Evolutionary conservation across 2,113 vertebrate genomes (phyloP).

Genomic region (Silurus glanis): DNA sequence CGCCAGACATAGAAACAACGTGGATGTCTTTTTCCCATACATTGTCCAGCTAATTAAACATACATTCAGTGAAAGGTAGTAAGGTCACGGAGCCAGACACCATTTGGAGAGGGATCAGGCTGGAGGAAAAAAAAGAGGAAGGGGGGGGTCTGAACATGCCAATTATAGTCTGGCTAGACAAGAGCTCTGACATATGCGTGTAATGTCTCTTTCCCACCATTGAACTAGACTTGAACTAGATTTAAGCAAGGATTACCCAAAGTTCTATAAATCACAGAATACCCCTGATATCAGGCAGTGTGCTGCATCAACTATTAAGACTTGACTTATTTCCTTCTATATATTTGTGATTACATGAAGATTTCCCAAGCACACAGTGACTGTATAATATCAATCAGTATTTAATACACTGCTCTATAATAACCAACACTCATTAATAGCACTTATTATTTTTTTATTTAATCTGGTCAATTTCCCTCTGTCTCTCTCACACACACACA

Average conservation of each 20-base stretch:
- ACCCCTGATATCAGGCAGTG: neutral
- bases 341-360: neutral
- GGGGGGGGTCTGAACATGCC: slow-evolving; percentile 40
- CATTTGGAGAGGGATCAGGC: slow-evolving; percentile 36
- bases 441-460: slow-evolving; percentile 7
- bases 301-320: neutral
- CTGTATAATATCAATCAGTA: neutral
- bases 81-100: slow-evolving; percentile 49
- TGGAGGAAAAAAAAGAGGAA: slow-evolving; percentile 9
- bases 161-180: slow-evolving; percentile 49
- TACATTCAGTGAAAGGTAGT: slow-evolving; percentile 45
- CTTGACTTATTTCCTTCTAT: neutral
- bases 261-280: neutral
- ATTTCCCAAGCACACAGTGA: too few relatives aligned
- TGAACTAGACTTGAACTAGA: neutral
- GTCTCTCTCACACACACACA: neutral
- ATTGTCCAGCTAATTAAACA: slow-evolving; percentile 43
- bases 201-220: slow-evolving; percentile 42
- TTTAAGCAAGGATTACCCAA: neutral
- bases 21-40: neutral
- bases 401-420: neutral
- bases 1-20: neutral
- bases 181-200: neutral
- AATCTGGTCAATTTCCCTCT: neutral
- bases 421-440: neutral